Conservation (phyloP, 2,113 vertebrate species). For the Zosterops borbonicus region DNA sequence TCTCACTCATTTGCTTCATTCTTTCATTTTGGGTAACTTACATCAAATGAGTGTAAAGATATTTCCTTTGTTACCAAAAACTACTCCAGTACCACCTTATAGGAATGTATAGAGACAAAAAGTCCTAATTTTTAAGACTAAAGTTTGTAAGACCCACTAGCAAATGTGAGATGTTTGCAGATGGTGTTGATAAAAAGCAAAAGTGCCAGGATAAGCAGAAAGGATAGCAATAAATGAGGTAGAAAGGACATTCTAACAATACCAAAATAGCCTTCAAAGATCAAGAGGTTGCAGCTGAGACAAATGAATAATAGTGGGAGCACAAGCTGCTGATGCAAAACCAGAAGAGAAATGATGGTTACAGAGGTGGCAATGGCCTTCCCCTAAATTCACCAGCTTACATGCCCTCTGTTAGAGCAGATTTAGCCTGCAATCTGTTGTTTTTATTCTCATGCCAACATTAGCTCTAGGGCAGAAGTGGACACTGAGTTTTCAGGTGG, state of each 20-base stretch:
- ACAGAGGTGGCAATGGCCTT: background rate
- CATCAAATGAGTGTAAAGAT: background rate
- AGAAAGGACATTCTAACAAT: background rate
- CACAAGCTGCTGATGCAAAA: background rate
- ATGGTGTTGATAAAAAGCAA: background rate
- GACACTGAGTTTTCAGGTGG: background rate
- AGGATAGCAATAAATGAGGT: background rate
- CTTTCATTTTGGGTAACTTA: background rate
- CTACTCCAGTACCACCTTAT: background rate
- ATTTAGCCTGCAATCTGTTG: background rate
- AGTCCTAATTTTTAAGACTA: background rate
- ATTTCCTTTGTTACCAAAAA: background rate
- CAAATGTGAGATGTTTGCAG: background rate
- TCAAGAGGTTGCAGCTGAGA: background rate
- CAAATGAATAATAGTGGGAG: background rate
- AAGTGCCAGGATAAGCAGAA: background rate
- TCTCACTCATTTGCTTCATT: background rate
- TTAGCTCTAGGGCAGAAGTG: background rate
- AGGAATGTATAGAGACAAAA: background rate
- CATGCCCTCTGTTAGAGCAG: background rate
- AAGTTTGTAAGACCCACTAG: background rate
- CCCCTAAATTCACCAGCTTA: background rate
- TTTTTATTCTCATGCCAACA: background rate
- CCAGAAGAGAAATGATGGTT: background rate
- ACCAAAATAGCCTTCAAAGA: constrained; percentile 4